Percentiles rank a stretch among this genome's conserved stretches.
Evolutionary conservation across 2,797 vertebrate species (phyloP).

Genomic region (Buphagus erythrorhynchus): DNA sequence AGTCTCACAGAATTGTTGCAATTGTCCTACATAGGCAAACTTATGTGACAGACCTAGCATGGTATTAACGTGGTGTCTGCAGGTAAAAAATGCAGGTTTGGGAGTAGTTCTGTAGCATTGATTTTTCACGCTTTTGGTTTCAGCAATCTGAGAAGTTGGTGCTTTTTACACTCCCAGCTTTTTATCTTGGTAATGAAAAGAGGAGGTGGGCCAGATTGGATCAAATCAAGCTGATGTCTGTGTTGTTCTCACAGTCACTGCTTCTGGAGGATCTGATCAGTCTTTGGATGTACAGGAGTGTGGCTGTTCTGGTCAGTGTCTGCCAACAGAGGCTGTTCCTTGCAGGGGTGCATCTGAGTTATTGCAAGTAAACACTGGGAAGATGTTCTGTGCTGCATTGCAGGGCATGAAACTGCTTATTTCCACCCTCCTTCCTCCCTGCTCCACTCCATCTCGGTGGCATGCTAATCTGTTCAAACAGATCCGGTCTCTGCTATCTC

Average conservation of each 20-base stretch:
- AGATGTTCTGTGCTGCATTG: slow-evolving; percentile 40
- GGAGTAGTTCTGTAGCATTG: neutral
- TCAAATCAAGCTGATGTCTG: slow-evolving; percentile 3
- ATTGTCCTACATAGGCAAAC: neutral
- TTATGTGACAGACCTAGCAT: neutral
- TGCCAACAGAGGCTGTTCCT: slow-evolving; percentile 61
- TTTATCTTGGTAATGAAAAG: slow-evolving; percentile 27
- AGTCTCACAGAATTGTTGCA: neutral
- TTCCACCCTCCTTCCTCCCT: neutral
- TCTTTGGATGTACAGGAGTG: neutral
- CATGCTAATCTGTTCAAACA: neutral
- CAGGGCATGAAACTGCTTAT: slow-evolving; percentile 20
- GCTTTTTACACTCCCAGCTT: neutral
- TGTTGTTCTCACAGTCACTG: neutral
- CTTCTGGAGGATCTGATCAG: slow-evolving; percentile 3
- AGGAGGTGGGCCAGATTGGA: neutral
- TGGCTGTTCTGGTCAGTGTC: slow-evolving; percentile 10
- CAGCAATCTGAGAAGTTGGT: neutral
- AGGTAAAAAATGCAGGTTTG: neutral
- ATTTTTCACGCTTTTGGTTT: neutral
- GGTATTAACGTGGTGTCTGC: neutral
- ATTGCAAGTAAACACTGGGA: neutral
- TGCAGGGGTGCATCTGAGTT: slow-evolving; percentile 26
- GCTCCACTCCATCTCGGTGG: rapidly evolving
- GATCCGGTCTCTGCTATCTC: neutral